Base-by-base conservation (phyloP, 2,888 invertebrate genomes). In the Pseudococcus longispinus region DNA sequence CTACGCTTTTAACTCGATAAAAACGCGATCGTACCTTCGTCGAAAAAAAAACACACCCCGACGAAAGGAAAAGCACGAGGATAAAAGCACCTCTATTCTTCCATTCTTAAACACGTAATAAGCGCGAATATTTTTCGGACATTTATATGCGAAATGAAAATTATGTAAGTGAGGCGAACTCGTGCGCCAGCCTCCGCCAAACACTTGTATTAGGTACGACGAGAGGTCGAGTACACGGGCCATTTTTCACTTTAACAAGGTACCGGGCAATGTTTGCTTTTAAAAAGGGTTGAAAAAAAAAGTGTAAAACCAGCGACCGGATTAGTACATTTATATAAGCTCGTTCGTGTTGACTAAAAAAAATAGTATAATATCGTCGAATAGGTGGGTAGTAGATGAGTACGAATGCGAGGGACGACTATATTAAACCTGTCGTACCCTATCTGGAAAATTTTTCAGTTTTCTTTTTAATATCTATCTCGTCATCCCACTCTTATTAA, bases 191-290 rank as follows among this genome's bases (percentile, higher is more conserved):
- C 65, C 65, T 20, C 23, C 26, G 2, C 65, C 4, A 1, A 65
- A 65, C 65, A 65, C 65, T 65, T 65, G 65, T 65, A 26, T 65
- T 6, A 51, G 26, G 65, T 26, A 55, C 55, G 20, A 51, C 51
- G 51, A 51, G 51, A 51, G 65, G 65, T 26, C 23, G 9, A 26
- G 65, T 65, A 65, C 65, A 26, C 6, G 55, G 26, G 65, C 65
- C 65, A 65, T 65, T 65, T 65, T 65, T 65, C 65, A 65, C 65
- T 65, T 65, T 65, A 65, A 65, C 65, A 65, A 65, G 65, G 13
- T 65, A 65, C 65, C 26, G 5, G 23, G 26, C 65, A 11, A 26
- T 65, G 15, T 65, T 65, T 23, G 11, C 26, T 26, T 65, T 65
- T 65, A 65, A 23, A 65, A 65, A 65, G 23, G 65, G 65, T 26